Percentiles rank a stretch among this genome's conserved stretches.
phyloP scores from a whole-genome alignment of 92 coral and sea anemone genomes.

The Porites lobata region DNA sequence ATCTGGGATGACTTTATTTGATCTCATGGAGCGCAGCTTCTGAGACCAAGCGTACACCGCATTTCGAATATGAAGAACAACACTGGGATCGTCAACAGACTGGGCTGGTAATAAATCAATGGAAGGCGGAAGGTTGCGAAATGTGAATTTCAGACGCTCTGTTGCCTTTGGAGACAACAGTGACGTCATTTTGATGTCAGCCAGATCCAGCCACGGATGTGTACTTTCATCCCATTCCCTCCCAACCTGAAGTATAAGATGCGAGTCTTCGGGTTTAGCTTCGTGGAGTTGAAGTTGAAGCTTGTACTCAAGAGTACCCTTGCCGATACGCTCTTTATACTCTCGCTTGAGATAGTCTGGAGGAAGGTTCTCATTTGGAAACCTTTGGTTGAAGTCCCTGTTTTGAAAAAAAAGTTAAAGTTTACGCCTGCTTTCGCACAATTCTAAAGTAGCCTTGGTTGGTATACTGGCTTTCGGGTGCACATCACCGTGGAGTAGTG shows the following conservation, averaged over 20 bases:
- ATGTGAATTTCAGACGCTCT: constrained; percentile 71
- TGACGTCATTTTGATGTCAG: constrained; percentile 85
- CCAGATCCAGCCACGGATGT: constrained; percentile 96
- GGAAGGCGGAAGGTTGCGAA: constrained; percentile 67
- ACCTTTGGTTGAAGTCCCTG: constrained; percentile 14
- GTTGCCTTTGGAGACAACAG: constrained; percentile 74
- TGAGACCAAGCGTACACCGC: constrained; percentile 72
- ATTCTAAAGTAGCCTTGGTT: too few species aligned
- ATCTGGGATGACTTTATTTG: constrained; percentile 37
- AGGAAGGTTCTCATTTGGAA: constrained; percentile 69
- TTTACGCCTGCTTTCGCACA: too few species aligned
- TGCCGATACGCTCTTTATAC: constrained; percentile 58
- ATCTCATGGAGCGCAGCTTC: constrained; percentile 49
- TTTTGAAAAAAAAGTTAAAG: neutral
- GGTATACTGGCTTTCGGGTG: too few species aligned
- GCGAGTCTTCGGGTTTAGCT: constrained; percentile 67
- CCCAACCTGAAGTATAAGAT: constrained; percentile 70
- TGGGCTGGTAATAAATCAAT: constrained; percentile 75
- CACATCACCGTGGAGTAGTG: too few species aligned
- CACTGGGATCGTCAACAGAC: constrained; percentile 83
- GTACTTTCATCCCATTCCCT: constrained; percentile 84
- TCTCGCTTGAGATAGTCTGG: constrained; percentile 71
- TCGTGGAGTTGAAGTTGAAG: constrained; percentile 86
- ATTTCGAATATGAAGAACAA: constrained; percentile 64
- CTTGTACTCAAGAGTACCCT: constrained; percentile 74